Base-by-base conservation (phyloP, 30 jellyfish, hydroid and myxozoan genomes). In the Mastigias papua region DNA sequence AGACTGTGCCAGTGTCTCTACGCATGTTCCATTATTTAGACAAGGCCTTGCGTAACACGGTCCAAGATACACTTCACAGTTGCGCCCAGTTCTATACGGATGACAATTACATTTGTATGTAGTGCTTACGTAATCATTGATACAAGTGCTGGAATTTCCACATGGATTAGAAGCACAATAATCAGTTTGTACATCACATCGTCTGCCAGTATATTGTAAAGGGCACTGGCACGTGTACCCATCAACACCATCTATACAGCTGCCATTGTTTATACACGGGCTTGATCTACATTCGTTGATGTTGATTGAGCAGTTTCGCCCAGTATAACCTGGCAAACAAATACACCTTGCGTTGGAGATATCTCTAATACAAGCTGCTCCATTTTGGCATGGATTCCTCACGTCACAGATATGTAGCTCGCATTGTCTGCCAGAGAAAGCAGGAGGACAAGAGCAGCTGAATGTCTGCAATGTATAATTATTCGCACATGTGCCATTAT, bases 201-300 rank as follows among this genome's bases (percentile, higher is more conserved):
- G 71, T 0, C 26, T 50, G 27, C 98, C 98, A 26, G 93, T 70
- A 57, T 73, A 93, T 16, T 78, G 94, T 23, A 71, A 60, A 62
- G 73, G 58, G 66, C 98, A 93, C 0, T 37, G 29, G 61, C 98
- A 93, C 19, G 91, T 46, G 69, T 10, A 93, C 19, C 79, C 60
- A 26, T 88, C 78, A 25, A 88, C 31, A 17, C 48, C 81, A 54
- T 93, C 97, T 13, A 46, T 5, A 60, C 99, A 94, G 3, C 92
- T 82, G 17, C 97, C 96, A 81, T 85, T 89, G 72, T 94, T 96
- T 35, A 80, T 73, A 62, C 99, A 94, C 0, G 97, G 97, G 26
- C 54, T 65, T 48, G 97, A 81, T 23, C 81, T 69, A 74, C 99
- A 94, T 76, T 94, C 99, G 62, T 80, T 71, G 48, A 94, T 71